Percentiles rank a stretch among this genome's conserved stretches.
Evolutionary conservation across 2,797 vertebrate genomes (phyloP).

Genomic region (Delichon dasypus): DNA sequence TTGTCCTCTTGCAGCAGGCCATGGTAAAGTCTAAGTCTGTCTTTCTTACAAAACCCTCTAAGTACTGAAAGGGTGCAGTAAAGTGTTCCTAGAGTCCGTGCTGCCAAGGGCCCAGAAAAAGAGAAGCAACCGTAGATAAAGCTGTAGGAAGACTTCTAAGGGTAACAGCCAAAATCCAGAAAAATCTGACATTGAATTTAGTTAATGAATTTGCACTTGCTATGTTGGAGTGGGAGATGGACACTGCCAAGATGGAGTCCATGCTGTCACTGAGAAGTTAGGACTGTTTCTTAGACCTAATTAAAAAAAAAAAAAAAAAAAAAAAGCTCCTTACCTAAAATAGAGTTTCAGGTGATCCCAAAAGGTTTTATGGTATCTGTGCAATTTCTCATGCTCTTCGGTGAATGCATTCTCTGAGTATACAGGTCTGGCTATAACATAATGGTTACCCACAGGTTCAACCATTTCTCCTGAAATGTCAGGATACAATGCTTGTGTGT

Average conservation of each 20-base stretch:
- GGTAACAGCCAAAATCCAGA: constrained; percentile 1
- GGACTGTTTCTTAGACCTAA: background rate
- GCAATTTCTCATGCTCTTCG: constrained; percentile 81
- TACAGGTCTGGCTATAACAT: constrained; percentile 84
- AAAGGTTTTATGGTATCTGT: constrained; percentile 82
- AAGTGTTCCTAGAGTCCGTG: background rate
- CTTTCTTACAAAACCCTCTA: background rate
- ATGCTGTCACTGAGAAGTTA: background rate
- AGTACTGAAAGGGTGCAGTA: background rate
- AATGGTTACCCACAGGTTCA: constrained; percentile 81
- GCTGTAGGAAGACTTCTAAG: background rate
- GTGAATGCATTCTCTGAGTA: constrained; percentile 87
- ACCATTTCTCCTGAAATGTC: constrained; percentile 72
- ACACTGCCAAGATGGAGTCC: background rate
- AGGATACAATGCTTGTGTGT: background rate
- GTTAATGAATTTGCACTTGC: background rate
- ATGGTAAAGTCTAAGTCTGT: background rate
- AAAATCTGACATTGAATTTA: background rate
- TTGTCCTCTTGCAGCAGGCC: background rate
- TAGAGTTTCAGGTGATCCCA: constrained; percentile 81
- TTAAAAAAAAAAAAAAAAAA: too few species aligned
- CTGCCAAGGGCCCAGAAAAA: background rate
- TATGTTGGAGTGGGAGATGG: background rate
- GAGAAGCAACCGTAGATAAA: background rate
- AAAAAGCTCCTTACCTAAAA: constrained; percentile 82